A percentile compares a stretch with the other conserved stretches of the same genome.
phyloP scores from a whole-genome alignment of 30 jellyfish, hydroid and myxozoan species.

The Aurelia coerulea region DNA sequence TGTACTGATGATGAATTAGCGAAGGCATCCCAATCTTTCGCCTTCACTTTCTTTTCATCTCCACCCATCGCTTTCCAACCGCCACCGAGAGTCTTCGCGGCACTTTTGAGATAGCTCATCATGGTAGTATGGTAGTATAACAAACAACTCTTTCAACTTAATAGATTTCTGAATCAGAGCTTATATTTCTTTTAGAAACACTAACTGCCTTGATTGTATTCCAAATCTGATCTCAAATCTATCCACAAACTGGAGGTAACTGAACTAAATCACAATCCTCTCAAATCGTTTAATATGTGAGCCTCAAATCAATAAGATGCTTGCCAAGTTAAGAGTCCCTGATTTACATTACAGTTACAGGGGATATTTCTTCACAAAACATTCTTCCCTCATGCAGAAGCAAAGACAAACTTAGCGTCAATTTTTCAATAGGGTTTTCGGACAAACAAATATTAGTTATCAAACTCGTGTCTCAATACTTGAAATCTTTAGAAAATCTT shows the following conservation, averaged over 20 bases:
- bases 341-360: neutral
- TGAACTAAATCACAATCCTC: neutral
- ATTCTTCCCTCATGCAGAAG: no score
- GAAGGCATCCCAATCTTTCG: constrained; percentile 69
- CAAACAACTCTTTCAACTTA: no score
- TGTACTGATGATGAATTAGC: constrained; percentile 65
- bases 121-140: neutral
- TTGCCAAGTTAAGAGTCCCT: neutral
- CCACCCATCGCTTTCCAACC: neutral
- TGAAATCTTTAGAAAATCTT: no score
- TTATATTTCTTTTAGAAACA: no score
- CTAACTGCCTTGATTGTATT: neutral
- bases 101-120: neutral
- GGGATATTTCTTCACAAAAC: neutral
- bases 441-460: no score
- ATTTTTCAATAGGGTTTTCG: no score
- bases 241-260: no score
- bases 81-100: neutral
- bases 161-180: no score
- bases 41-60: neutral
- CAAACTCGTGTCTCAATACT: no score
- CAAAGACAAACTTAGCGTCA: no score
- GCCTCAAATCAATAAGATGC: constrained; percentile 2
- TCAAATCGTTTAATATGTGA: neutral
- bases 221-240: no score